Base-by-base conservation (phyloP, 2,888 invertebrate species). In the Agonopterix alstromeriana region DNA sequence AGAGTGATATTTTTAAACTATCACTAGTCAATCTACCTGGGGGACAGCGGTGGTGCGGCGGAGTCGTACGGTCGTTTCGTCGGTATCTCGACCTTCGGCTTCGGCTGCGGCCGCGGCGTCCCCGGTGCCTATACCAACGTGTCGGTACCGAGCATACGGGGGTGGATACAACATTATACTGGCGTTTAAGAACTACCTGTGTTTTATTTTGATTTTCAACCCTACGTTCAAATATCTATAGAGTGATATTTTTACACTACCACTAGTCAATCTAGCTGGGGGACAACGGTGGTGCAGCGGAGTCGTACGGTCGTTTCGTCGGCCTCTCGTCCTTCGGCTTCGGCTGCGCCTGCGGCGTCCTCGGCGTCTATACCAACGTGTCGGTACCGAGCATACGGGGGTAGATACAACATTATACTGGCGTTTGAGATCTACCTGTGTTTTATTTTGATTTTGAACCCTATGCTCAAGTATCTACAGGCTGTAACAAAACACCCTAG, bases 31-130 rank as follows among this genome's bases (percentile, higher is more conserved):
- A 36, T 36, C 5, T 63, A 61, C 1, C 61, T 86, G 85, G 86
- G 83, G 12, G 86, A 85, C 1, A 79, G n/a, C n/a, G n/a, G n/a
- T n/a, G n/a, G 84, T 0, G 78, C 72, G 9, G 77, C 79, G 0
- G 69, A 81, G 0, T 72, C 71, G 0, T 57, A 53, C 8, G 70
- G 70, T 0, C 56, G 51, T 1, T 65, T 85, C 7, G 59, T 80
- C 3, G 85, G 86, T 0, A 45, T 85, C 2, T 79, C 84, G 2
- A 78, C 83, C 0, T 86, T 85, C 48, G 86, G 86, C 1, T 77
- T 65, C 50, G 86, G 86, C 10, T 86, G 86, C 47, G 85, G 80
- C 0, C 60, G 80, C 0, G 54, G 63, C 2, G 52, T 76, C 1
- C 84, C 83, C 0, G 86, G 82, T 0, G 81, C 85, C 2, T 85